phyloP scores from a whole-genome alignment of 2,113 vertebrate genomes.

The Phyllopteryx taeniolatus region DNA sequence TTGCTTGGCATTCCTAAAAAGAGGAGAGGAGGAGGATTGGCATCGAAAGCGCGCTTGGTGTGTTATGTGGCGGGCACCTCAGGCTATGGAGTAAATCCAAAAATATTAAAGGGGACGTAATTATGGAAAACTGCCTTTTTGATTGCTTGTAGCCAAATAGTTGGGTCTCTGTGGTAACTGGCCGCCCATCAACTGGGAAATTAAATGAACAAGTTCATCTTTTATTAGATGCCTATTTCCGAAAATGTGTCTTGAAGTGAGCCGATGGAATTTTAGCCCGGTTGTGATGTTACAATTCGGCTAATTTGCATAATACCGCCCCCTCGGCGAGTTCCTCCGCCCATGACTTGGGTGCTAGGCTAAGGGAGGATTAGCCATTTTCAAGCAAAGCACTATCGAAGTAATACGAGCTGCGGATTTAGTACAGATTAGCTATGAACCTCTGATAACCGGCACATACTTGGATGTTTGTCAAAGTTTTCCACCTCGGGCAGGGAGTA shows the following conservation, averaged over 20 bases:
- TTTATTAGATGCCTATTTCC: neutral
- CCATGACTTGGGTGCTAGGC: too few relatives aligned
- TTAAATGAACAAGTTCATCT: neutral
- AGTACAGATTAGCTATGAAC: too few relatives aligned
- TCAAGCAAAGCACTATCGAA: too few relatives aligned
- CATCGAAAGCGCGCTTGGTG: slow-evolving; percentile 20
- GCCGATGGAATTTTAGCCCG: too few relatives aligned
- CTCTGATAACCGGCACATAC: too few relatives aligned
- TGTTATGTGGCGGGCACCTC: slow-evolving; percentile 27
- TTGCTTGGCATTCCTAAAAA: slow-evolving; percentile 40
- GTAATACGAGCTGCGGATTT: too few relatives aligned
- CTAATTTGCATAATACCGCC: too few relatives aligned
- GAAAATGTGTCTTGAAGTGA: neutral
- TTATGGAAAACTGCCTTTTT: neutral
- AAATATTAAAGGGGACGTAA: neutral
- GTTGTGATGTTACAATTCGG: neutral
- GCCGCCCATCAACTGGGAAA: neutral
- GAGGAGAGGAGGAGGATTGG: neutral
- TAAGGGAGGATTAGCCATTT: too few relatives aligned
- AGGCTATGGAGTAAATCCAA: neutral
- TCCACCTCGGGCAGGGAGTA: too few relatives aligned
- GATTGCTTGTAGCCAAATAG: neutral
- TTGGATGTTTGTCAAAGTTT: too few relatives aligned
- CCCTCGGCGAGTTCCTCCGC: too few relatives aligned
- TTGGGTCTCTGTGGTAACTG: neutral